phyloP scores from a whole-genome alignment of 1,140 invertebrate genomes.

The Spodoptera frugiperda region DNA sequence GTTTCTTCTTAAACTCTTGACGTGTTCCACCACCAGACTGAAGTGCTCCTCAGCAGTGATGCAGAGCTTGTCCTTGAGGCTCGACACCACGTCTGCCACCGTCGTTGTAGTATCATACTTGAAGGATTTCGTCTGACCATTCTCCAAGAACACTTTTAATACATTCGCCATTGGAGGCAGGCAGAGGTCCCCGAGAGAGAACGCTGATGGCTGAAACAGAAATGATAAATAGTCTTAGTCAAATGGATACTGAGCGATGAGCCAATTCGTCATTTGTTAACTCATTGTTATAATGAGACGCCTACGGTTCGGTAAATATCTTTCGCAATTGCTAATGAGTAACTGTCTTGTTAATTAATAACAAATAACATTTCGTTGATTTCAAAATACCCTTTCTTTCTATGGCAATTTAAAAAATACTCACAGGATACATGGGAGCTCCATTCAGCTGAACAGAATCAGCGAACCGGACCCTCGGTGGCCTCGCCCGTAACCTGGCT shows the following conservation, averaged over 20 bases:
- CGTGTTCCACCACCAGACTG: conserved; percentile 95
- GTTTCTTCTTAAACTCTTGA: conserved; percentile 94
- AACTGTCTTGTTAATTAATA: no score
- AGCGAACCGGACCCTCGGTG: conserved; percentile 95
- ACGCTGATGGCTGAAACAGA: conserved; percentile 89
- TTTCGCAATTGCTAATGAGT: no score
- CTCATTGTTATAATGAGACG: no score
- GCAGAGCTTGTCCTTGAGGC: conserved; percentile 94
- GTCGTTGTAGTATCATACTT: conserved; percentile 97
- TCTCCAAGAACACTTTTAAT: conserved; percentile 96
- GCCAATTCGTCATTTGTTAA: no score
- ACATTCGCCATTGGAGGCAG: conserved; percentile 97
- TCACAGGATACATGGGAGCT: conserved; percentile 91
- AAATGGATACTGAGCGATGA: no score
- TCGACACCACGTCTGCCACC: conserved; percentile 94
- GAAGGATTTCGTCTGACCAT: conserved; percentile 98
- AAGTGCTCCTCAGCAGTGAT: conserved; percentile 94
- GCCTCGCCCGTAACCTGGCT: conserved; percentile 92
- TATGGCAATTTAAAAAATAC: conserved; percentile 57
- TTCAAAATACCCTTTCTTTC: neutral
- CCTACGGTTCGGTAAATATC: no score
- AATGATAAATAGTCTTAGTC: no score
- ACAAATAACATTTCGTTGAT: no score
- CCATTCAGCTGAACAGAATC: conserved; percentile 96
- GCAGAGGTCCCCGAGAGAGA: conserved; percentile 92